Evolutionary conservation across 2,797 vertebrate genomes (phyloP).

Genomic region (Parotocinclus haroldoi): DNA sequence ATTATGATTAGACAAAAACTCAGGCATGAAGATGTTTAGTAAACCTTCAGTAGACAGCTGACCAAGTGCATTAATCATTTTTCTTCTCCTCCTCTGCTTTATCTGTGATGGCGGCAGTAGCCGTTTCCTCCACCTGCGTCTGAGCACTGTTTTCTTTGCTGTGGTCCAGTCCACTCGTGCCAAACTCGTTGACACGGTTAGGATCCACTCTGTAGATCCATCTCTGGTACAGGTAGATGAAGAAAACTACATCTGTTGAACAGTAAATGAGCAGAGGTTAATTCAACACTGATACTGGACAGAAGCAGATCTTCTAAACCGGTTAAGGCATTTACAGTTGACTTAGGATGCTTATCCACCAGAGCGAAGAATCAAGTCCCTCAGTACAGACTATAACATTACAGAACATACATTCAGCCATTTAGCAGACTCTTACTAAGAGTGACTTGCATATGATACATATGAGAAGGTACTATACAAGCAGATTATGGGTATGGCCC

Average conservation of each 20-base stretch:
- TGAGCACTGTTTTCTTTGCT: constrained; percentile 52
- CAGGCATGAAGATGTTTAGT: constrained; percentile 52
- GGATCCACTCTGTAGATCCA: constrained; percentile 95
- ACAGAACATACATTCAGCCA: no score
- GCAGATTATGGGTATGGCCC: no score
- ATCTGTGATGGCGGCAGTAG: constrained; percentile 66
- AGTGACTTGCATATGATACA: no score
- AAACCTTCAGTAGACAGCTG: constrained; percentile 56
- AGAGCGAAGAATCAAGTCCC: no score
- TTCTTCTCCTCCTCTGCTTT: constrained; percentile 90
- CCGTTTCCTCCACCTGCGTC: constrained; percentile 24
- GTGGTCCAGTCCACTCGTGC: constrained; percentile 79
- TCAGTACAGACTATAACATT: no score
- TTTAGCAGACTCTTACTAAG: no score
- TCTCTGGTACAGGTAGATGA: constrained; percentile 94
- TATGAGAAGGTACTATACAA: no score
- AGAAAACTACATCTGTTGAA: constrained; percentile 86
- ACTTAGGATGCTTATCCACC: no score
- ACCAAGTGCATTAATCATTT: constrained; percentile 73
- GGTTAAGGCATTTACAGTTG: no score
- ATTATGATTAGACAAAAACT: constrained; percentile 52
- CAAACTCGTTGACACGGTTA: constrained; percentile 87
- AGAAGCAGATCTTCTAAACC: no score
- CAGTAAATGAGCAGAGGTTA: no score
- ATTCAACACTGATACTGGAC: no score